A percentile compares a stretch with the other conserved stretches of the same genome.
phyloP scores from a whole-genome alignment of 2,797 vertebrate species.

The Malacoctenus gilli region DNA sequence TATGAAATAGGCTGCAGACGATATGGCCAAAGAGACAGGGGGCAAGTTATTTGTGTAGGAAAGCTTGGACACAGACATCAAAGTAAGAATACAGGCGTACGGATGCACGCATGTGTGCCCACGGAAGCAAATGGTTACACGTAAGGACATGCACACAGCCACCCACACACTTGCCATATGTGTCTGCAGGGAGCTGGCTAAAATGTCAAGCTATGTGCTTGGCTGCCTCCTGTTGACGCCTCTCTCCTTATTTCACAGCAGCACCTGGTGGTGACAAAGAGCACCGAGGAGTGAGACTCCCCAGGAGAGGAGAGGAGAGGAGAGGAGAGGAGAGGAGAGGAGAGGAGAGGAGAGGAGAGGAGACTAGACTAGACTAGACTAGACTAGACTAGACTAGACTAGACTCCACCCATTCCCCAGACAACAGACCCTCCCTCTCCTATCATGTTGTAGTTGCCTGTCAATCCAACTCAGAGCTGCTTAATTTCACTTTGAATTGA shows the following conservation, averaged over 20 bases:
- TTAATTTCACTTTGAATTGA: constrained; percentile 77
- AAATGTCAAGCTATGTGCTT: constrained; percentile 81
- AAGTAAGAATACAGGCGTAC: constrained; percentile 45
- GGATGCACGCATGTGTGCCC: constrained; percentile 39
- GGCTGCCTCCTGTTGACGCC: constrained; percentile 73
- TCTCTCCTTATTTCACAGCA: constrained; percentile 87
- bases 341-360: constrained; percentile 5
- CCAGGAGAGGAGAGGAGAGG: constrained; percentile 14
- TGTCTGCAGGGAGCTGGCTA: constrained; percentile 77
- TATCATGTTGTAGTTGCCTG: constrained; percentile 55
- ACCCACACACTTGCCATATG: constrained; percentile 66
- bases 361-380: no score
- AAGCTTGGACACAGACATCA: constrained; percentile 13
- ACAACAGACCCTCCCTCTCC: constrained; percentile 51
- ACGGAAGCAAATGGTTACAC: constrained; percentile 51
- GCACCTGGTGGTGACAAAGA: constrained; percentile 85
- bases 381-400: no score
- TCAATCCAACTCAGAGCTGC: constrained; percentile 68
- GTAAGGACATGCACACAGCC: constrained; percentile 58
- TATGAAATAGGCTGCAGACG: constrained; percentile 4
- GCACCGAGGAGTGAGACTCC: constrained; percentile 68
- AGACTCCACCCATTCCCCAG: constrained; percentile 31
- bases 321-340: neutral
- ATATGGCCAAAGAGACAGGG: constrained; percentile 38
- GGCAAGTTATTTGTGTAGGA: constrained; percentile 17